Evolutionary conservation across 2,113 vertebrate genomes (phyloP), one percentile per base, ranked within the genome.

Genomic region (Zapus hudsonius): DNA sequence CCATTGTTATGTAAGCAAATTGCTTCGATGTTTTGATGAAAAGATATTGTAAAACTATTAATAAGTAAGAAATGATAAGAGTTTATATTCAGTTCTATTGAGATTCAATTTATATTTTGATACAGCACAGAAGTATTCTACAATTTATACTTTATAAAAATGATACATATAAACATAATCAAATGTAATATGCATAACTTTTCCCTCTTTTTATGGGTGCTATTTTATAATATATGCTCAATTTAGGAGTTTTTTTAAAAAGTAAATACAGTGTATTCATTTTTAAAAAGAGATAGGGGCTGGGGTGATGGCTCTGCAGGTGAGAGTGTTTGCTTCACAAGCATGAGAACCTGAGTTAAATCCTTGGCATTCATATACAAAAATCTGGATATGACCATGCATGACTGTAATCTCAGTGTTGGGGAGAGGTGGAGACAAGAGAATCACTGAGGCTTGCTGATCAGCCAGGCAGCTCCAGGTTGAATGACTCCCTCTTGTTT

Each of bases 171-270:
- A 42, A 7, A 85, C 36, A 76, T n/a, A 55, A 33, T 15, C 20
- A 76, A 64, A 76, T 38, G 27, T 57, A 25, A 47, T 27, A 87
- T 27, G 5, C 11, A 74, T 44, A 33, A 73, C 76, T 82, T 89
- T 23, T 87, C 8, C 55, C 13, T 72, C 83, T 87, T 92, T 93
- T 90, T 4, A 90, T 69, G 29, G 33, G 84, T 22, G 70, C 19
- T 85, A 40, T 79, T 83, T 3, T 87, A 52, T 76, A 69, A 89
- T 89, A 38, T 89, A 11, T 70, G 76, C 22, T 61, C 12, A 94
- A 47, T 63, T 88, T 94, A 76, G 66, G 57, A 57, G 5, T 88
- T 80, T 23, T 78, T 83, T 87, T 93, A 84, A 52, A 73, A 42
- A 87, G 4, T 38, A 87, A 81, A 66, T 36, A 76, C 8, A 87